Evolutionary conservation across 2,113 vertebrate species (phyloP), one percentile per base, ranked within the genome.

Genomic region (Limanda limanda): DNA sequence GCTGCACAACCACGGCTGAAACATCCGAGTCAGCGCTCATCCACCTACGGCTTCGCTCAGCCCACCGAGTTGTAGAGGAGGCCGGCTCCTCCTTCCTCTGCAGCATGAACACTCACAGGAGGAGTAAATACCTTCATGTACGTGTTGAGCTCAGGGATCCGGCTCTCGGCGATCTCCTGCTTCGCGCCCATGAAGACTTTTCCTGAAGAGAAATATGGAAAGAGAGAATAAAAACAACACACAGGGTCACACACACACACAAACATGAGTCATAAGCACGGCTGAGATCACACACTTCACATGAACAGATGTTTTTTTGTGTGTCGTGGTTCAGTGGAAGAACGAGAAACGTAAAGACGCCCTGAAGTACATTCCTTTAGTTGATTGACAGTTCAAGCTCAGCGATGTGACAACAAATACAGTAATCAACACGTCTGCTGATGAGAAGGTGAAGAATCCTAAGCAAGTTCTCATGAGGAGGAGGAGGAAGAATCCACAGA

Each of bases 131-230:
- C 98, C 96, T 98, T 99, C 92, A 99, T 97, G 90, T 99, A 99
- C 5, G 89, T 85, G 23, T 97, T 98, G 81, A 99, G 95, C 54
- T 96, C 93, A 0, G 97, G 95, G 66, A 98, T 98, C 65, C 98
- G 89, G 76, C 54, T 93, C 83, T 99, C 97, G 0, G 97, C 97
- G 7, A 99, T 99, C 89, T 99, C 97, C 84, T 91, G 92, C 76
- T 98, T 99, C 87, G 96, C 95, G 1, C 97, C 97, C 40, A 99
- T 73, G 83, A 89, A 98, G 88, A 99, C 91, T 81, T 99, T 99
- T 59, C 96, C 97, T 99, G 68, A 4, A 90, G 74, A 42, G 1
- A 75, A 15, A 71, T 1, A 63, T 63, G 31, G 6, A 7, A 6
- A 31, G 31, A 31, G 1, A 1, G 6, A 31, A 31, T 31, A 1